Base-by-base conservation (phyloP, 30 jellyfish, hydroid and myxozoan species). In the Aurelia coerulea region DNA sequence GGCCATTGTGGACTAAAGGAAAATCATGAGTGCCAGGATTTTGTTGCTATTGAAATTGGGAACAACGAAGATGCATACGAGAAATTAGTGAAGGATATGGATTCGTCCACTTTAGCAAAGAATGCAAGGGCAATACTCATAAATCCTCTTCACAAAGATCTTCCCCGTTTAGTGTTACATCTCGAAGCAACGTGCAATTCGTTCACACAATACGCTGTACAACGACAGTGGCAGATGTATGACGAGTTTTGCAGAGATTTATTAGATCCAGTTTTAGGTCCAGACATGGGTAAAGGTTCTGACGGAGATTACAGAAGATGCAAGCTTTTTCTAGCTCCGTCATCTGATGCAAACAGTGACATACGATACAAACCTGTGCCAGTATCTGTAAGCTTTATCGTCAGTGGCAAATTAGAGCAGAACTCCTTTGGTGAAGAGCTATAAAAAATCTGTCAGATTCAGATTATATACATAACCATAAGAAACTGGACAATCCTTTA, bases 231-330 rank as follows among this genome's bases (percentile, higher is more conserved):
- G 85, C 35, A 51, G 19, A 46, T 35, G 78, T 58, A 68, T 60
- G 79, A 82, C 52, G 17, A 11, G 84, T 31, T 80, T 15, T 80
- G 74, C 74, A 68, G 39, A 80, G 65, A 80, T n/a, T 10, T 18
- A 11, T 42, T 80, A 65, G 90, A 80, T 16, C 29, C 83, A 15
- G 53, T 46, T 65, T 51, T 80, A 14, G 90, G 90, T 49, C 74
- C 90, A 18, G 90, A 29, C 2, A 80, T 80, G 32, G 90, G 90
- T 14, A 80, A 64, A 2, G 60, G 83, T 3, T 80, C 90, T 68
- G 90, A 80, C 23, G 90, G 90, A 7, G 90, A 80, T 51, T 80
- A 84, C n/a, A 65, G 84, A 68, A 16, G 90, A 65, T 62, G 90
- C 1, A 80, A 80, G 73, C 54, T 80, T n/a, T 68, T 60, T 12